A percentile compares a stretch with the other conserved stretches of the same genome.
Conservation (phyloP, 1,140 invertebrate species). For the Tetramorium alpestre region DNA sequence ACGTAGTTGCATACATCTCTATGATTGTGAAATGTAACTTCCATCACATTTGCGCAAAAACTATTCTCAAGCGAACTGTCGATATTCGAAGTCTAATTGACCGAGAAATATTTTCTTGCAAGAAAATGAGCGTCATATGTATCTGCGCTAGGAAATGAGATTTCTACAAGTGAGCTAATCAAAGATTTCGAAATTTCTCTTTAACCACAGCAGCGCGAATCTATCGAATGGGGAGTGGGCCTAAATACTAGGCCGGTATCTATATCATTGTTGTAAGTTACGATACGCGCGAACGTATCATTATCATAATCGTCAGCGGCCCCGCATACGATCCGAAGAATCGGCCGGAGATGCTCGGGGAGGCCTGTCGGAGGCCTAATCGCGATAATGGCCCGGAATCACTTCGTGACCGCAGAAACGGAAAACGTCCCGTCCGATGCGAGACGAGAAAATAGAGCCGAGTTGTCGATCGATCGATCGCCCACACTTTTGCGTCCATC, state of each 20-base stretch:
- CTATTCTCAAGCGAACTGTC: neutral
- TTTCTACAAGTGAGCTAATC: neutral
- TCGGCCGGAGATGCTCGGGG: constrained; percentile 30
- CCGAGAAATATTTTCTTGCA: neutral
- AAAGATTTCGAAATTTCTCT: constrained; percentile 37
- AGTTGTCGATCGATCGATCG: constrained; percentile 68
- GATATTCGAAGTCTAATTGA: neutral
- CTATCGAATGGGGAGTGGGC: constrained; percentile 31
- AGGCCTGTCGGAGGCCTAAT: constrained; percentile 78
- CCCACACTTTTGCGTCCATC: constrained; percentile 58
- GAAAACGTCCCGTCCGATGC: constrained; percentile 80
- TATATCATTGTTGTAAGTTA: constrained; percentile 83
- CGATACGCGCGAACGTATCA: constrained; percentile 83
- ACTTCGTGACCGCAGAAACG: constrained; percentile 83
- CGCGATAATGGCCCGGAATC: constrained; percentile 82
- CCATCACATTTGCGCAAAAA: neutral
- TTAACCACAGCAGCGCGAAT: constrained; percentile 17
- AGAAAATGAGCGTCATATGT: neutral
- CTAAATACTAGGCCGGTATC: constrained; percentile 71
- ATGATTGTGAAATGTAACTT: neutral
- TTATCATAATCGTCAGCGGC: constrained; percentile 83
- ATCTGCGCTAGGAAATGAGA: neutral
- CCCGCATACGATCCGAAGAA: constrained; percentile 62
- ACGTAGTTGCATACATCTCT: neutral
- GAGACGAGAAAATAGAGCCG: constrained; percentile 70